These are phyloP conservation scores for Chamaea fasciata DNA, from an alignment of 2,113 vertebrate species.

Conservation along the genomic window DNA sequence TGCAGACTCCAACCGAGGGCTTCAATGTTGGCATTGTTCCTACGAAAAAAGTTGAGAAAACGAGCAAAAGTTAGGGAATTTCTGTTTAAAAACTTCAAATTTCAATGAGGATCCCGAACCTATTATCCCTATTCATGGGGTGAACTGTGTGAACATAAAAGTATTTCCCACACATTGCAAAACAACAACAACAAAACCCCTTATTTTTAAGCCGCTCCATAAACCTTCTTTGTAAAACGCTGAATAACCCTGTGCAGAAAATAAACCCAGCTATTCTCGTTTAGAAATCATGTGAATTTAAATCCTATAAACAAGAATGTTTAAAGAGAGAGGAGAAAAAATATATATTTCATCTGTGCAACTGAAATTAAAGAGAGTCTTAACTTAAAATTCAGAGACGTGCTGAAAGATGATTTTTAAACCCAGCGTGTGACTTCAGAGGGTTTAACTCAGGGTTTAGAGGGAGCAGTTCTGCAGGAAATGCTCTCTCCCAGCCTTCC, in stretches of 20 bases:
- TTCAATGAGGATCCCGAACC: conserved; percentile 77
- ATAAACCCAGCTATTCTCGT: conserved; percentile 11
- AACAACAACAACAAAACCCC: conserved; percentile 73
- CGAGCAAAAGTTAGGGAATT: conserved; percentile 92
- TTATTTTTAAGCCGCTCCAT: conserved; percentile 61
- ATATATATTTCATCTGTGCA: background rate
- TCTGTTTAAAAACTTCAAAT: conserved; percentile 87
- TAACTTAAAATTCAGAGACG: background rate
- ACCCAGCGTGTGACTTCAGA: background rate
- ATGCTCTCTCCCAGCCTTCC: background rate
- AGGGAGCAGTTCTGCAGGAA: background rate
- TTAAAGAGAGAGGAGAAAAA: background rate
- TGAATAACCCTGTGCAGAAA: conserved; percentile 64
- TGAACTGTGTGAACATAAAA: conserved; percentile 88
- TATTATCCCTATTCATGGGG: conserved; percentile 89
- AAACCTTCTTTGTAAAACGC: conserved; percentile 72
- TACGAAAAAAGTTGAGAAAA: conserved; percentile 91
- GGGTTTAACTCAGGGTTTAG: background rate
- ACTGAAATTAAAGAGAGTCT: background rate
- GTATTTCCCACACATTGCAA: conserved; percentile 85
- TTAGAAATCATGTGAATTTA: conserved; percentile 1
- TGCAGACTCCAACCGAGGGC: conserved; percentile 93
- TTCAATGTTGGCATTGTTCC: conserved; percentile 99
- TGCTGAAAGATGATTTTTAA: background rate
- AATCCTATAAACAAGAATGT: background rate